Evolutionary conservation across 2,888 invertebrate genomes (phyloP).

Genomic region (Pachymerium ferrugineum): DNA sequence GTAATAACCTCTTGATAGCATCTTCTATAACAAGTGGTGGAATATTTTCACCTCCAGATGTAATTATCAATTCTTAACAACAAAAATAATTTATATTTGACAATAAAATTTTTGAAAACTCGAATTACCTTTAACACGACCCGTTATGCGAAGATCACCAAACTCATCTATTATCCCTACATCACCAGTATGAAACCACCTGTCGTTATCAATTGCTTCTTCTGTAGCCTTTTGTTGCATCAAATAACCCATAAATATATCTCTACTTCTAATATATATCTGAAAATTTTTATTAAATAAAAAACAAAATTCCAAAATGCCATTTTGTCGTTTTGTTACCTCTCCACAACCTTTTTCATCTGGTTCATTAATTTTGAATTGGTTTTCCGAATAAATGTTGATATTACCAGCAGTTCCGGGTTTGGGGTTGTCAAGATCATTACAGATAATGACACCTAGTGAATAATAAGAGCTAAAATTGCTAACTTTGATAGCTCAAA

Average conservation of each 20-base stretch:
- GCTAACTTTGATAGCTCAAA: background rate
- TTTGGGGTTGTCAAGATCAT: background rate
- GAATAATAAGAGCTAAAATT: background rate
- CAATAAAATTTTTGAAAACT: background rate
- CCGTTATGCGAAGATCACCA: slow-evolving; percentile 69
- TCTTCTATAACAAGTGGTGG: slow-evolving; percentile 83
- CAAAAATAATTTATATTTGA: background rate
- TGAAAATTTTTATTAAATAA: too few species aligned
- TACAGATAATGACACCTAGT: background rate
- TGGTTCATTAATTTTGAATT: too few species aligned
- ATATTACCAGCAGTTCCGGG: too few species aligned
- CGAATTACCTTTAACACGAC: slow-evolving; percentile 51
- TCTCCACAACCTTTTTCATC: too few species aligned
- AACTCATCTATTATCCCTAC: slow-evolving; percentile 70
- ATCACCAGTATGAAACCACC: slow-evolving; percentile 87
- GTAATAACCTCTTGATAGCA: slow-evolving; percentile 65
- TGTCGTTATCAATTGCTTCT: slow-evolving; percentile 66
- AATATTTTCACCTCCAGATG: slow-evolving; percentile 86
- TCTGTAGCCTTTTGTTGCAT: slow-evolving; percentile 64
- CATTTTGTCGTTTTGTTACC: too few species aligned
- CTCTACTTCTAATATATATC: too few species aligned
- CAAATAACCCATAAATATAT: slow-evolving; percentile 89
- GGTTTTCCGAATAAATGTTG: too few species aligned
- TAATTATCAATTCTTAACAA: slow-evolving; percentile 72
- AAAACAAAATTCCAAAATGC: too few species aligned